Evolutionary conservation across 2,113 vertebrate species (phyloP), one percentile per base, ranked within the genome.

Genomic region (Opisthocomus hoazin): DNA sequence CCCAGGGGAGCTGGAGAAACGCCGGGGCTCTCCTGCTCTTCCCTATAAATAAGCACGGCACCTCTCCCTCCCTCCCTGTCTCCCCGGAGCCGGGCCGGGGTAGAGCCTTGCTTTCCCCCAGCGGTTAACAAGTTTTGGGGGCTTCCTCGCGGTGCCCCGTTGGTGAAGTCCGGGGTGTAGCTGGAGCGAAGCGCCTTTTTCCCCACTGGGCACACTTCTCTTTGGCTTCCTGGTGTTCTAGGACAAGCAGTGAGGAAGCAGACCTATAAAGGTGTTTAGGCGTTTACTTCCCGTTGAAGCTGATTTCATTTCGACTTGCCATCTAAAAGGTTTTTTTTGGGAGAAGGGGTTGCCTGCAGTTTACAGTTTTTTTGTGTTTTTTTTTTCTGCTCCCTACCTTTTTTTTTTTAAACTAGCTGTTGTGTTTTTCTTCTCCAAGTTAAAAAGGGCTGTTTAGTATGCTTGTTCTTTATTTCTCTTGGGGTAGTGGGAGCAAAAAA

Each of bases 331-430:
- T 50, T 10, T 58, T 6, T n/a, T 46, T 60, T 17, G 5, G 0
- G 8, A 19, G 23, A 8, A 11, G 5, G 19, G 23, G 17, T 6
- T 43, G 5, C 11, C 5, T 51, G 10, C 36, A 15, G 24, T 37
- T 56, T 10, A 18, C 6, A 5, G 12, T 4, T 65, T 68, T 57
- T 34, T 61, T 17, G 5, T 50, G 16, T 27, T 12, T n/a, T 24
- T 36, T 22, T 54, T 24, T 11, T 7, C 5, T 32, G 6, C 11
- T 11, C 11, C 13, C 2, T 1, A 2, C 7, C 5, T 24, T n/a
- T 6, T 15, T 11, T 27, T 12, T 12, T 27, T 26, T n/a, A n/a
- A n/a, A n/a, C n/a, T n/a, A 64, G 14, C 46, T 92, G 17, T 50
- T 86, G 30, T 16, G 16, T 85, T 60, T 73, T 29, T 17, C 2